Conservation (phyloP, 2,888 invertebrate species). For the Cantharis rustica region DNA sequence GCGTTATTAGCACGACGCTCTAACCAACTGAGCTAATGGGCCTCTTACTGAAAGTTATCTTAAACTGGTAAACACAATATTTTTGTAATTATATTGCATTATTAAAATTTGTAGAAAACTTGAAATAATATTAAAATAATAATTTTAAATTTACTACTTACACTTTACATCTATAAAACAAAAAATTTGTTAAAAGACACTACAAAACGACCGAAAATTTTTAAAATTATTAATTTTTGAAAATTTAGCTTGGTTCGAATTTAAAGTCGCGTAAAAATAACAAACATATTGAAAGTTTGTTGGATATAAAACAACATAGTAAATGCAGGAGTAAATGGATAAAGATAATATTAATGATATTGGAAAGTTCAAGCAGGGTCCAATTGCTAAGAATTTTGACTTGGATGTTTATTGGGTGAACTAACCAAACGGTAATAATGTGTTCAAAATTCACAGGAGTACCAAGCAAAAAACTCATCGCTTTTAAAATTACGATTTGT, state of each 20-base stretch:
- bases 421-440: not conserved
- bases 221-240: not conserved
- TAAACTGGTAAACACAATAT: not conserved
- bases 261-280: not conserved
- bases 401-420: not conserved
- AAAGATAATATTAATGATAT: not conserved
- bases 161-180: not conserved
- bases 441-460: no score
- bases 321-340: not conserved
- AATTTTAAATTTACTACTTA: not conserved
- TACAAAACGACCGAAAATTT: not conserved
- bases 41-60: constrained; percentile 45
- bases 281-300: not conserved
- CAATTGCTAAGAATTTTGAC: not conserved
- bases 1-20: constrained; percentile 79
- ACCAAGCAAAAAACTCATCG: no score
- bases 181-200: not conserved
- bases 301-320: not conserved
- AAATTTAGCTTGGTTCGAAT: not conserved
- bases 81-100: not conserved
- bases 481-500: no score
- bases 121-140: not conserved
- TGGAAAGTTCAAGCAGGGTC: not conserved
- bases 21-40: constrained; percentile 79
- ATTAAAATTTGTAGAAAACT: no score